Base-by-base conservation (phyloP, 1,140 invertebrate species). In the Oedothorax gibbosus region DNA sequence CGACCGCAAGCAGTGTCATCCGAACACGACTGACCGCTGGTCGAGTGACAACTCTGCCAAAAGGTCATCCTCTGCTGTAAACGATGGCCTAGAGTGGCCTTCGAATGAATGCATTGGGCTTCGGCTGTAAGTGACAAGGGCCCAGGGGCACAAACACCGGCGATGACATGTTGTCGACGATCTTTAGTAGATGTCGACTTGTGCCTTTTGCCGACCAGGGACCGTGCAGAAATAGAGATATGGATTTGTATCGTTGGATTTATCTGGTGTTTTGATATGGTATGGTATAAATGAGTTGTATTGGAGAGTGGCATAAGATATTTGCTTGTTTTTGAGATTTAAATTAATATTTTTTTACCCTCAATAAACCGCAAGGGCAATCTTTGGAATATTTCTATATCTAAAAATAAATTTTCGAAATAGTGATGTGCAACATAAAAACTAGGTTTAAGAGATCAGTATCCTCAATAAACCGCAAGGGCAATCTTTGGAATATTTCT, bases 131-230 rank as follows among this genome's bases (percentile, higher is more conserved):
- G 68, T 82, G 80, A 82, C 80, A 82, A 82, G 80, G 35, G 69
- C 80, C 80, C 68, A 12, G 69, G 80, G 80, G 80, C 50, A 82
- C 80, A 82, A 82, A 82, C 80, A 82, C 80, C 80, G 80, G 56
- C 80, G 80, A 82, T 82, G 80, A 82, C 80, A 82, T 73, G 80
- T 82, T 82, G 80, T 82, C 80, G 80, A 82, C 80, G 80, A 68
- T 82, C 69, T 82, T 72, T 72, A 5, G 35, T 35, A 64, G 80
- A 53, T 62, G 49, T 68, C 65, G 49, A 81, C 78, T 81, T 81
- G 35, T 35, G 68, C 80, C 80, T 82, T 82, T 82, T 82, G 80
- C 80, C 80, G 69, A 82, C 56, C 72, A 20, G 65, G 80, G 80
- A 51, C 20, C 69, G 60, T 20, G 7, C 35, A 53, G n/a, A 82